phyloP scores from a whole-genome alignment of 2,113 vertebrate genomes.

The Philantomba maxwellii region DNA sequence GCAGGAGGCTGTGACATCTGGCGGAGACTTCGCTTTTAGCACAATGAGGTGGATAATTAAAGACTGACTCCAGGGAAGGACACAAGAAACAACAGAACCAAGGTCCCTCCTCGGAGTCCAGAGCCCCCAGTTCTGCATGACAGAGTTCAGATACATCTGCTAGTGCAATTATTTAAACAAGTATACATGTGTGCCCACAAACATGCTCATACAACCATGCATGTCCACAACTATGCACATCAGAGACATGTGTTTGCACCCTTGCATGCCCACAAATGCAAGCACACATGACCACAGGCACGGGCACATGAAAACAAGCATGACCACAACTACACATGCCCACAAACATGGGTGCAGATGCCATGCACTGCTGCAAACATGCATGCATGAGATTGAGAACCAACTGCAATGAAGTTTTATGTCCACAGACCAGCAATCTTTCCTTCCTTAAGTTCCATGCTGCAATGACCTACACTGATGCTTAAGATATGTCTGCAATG shows the following conservation, averaged over 20 bases:
- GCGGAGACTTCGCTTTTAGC: neutral
- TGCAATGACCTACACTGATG: neutral
- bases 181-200: neutral
- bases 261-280: neutral
- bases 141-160: neutral
- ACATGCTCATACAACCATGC: fast-evolving
- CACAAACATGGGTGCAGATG: neutral
- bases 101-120: too few relatives aligned
- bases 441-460: neutral
- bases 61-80: neutral
- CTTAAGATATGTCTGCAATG: neutral
- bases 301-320: too few relatives aligned
- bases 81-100: neutral
- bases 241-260: neutral
- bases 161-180: too few relatives aligned
- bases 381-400: too few relatives aligned
- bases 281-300: neutral
- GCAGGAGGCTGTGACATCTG: neutral
- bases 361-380: neutral
- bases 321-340: neutral
- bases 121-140: neutral
- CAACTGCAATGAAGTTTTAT: neutral
- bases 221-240: neutral
- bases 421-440: neutral
- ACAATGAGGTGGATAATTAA: neutral